These are phyloP conservation scores for Gavia stellata DNA, from an alignment of 2,113 vertebrate genomes.

Conservation along the genomic window DNA sequence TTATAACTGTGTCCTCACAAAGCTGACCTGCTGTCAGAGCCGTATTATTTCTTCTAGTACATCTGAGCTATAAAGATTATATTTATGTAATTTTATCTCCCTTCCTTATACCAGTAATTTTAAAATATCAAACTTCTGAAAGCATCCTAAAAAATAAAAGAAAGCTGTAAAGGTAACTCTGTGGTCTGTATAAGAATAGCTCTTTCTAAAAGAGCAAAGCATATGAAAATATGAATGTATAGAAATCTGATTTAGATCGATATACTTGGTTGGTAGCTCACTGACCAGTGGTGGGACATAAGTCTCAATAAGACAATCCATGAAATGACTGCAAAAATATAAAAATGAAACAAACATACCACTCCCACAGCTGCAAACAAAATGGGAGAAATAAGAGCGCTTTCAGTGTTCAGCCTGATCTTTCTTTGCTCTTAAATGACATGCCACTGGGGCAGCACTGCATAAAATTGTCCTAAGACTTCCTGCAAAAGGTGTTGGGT, in stretches of 20 bases:
- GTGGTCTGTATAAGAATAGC: neutral
- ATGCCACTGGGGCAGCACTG: neutral
- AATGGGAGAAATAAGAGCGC: neutral
- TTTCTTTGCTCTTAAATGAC: constrained; percentile 9
- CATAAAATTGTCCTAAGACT: constrained; percentile 3
- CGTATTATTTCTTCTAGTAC: neutral
- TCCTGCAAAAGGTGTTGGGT: neutral
- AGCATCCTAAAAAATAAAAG: neutral
- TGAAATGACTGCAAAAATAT: neutral
- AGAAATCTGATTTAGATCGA: neutral
- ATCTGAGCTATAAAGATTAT: neutral
- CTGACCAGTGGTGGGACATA: neutral
- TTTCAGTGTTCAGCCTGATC: neutral
- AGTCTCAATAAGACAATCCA: neutral
- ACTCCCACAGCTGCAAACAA: neutral
- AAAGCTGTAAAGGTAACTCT: neutral
- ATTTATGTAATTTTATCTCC: neutral
- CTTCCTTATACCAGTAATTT: neutral
- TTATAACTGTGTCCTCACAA: neutral
- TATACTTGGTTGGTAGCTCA: neutral
- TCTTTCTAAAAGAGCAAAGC: neutral
- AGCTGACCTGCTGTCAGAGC: neutral
- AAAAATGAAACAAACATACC: neutral
- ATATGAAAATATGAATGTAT: neutral
- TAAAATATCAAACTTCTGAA: neutral